A percentile compares a stretch with the other conserved stretches of the same genome.
These are phyloP conservation scores for Rhynchopsitta pachyrhyncha DNA, from an alignment of 2,113 vertebrate genomes.

Conservation along the genomic window DNA sequence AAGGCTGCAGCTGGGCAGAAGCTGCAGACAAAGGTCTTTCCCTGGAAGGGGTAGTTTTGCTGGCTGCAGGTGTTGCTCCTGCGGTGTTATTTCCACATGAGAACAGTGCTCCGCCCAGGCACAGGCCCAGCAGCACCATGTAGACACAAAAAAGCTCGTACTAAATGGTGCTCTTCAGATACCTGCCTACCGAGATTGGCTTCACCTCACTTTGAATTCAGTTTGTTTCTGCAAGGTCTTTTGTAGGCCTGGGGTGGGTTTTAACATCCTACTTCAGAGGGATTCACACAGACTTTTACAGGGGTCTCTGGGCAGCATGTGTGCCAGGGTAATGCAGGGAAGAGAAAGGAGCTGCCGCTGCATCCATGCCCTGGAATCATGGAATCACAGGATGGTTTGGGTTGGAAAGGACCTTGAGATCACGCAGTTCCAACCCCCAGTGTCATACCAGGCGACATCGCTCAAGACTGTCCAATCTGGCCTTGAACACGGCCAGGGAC, in stretches of 20 bases:
- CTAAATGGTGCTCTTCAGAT: neutral
- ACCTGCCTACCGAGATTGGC: fast-evolving
- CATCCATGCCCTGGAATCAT: neutral
- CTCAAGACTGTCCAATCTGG: neutral
- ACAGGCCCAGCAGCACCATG: fast-evolving
- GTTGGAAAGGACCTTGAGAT: neutral
- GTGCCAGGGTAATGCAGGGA: fast-evolving
- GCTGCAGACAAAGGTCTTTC: neutral
- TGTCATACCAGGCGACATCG: neutral
- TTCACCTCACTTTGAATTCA: neutral
- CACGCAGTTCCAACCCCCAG: neutral
- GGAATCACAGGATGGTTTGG: neutral
- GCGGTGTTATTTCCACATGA: neutral
- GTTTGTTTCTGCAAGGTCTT: fast-evolving
- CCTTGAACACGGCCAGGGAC: neutral
- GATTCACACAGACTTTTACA: fast-evolving
- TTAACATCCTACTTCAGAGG: neutral
- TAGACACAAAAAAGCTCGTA: neutral
- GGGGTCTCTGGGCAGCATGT: neutral
- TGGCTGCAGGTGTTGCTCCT: neutral
- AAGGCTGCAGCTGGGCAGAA: neutral
- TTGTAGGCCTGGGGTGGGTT: neutral
- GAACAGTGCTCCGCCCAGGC: fast-evolving
- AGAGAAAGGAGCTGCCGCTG: fast-evolving
- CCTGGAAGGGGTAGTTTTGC: neutral